phyloP scores from a whole-genome alignment of 1,140 invertebrate species.

The Drepana arcuata region DNA sequence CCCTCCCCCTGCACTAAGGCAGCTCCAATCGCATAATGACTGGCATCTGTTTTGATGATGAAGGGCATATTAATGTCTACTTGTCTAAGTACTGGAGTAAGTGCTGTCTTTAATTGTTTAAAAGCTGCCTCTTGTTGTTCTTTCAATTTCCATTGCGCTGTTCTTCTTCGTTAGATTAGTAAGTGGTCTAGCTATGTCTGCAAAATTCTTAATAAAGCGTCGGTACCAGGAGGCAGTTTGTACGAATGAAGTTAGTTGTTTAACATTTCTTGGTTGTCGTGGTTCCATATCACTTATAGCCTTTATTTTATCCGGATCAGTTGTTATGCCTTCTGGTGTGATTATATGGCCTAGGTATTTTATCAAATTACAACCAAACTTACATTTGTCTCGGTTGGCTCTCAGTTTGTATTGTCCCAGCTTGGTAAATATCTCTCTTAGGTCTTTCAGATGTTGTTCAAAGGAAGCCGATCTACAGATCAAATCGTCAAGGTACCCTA shows the following conservation, averaged over 20 bases:
- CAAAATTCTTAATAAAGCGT: neutral
- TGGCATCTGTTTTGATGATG: conserved; percentile 27
- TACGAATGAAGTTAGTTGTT: neutral
- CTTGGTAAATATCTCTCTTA: neutral
- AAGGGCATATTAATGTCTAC: neutral
- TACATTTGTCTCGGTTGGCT: conserved; percentile 2
- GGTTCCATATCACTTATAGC: neutral
- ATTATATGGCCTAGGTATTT: conserved; percentile 6
- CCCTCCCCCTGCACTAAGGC: conserved; percentile 11
- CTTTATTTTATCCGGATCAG: conserved; percentile 3
- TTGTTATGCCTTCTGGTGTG: neutral
- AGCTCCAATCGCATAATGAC: conserved; percentile 34
- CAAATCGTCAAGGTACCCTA: conserved; percentile 6
- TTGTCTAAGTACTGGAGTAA: neutral
- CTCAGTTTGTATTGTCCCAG: neutral
- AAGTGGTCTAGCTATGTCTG: neutral
- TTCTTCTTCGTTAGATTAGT: neutral
- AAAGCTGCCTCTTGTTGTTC: neutral
- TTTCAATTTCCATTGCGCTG: neutral
- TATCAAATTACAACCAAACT: neutral
- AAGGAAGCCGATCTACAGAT: neutral
- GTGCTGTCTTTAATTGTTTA: neutral
- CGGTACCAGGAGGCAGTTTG: neutral
- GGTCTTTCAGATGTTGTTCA: conserved; percentile 1
- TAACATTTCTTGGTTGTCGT: neutral